Percentiles rank a stretch among this genome's conserved stretches.
Conservation (phyloP, 2,888 invertebrate genomes). For the Pseudococcus viburni region DNA sequence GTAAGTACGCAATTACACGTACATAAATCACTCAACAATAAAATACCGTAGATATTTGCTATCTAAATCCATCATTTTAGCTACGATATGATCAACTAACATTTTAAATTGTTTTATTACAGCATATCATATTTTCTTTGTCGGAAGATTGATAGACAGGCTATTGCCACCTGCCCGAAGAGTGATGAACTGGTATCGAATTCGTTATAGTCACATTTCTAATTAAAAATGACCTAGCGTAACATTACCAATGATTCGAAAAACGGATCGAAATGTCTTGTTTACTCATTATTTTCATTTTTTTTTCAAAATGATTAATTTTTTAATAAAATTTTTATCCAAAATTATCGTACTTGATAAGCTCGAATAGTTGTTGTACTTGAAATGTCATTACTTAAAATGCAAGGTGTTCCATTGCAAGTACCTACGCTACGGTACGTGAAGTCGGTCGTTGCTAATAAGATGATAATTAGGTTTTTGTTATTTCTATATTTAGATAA, state of each 20-base stretch:
- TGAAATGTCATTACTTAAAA: neutral
- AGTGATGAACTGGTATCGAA: neutral
- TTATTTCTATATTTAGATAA: too few relatives aligned
- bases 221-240: conserved; percentile 33
- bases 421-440: neutral
- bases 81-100: neutral
- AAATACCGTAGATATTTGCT: neutral
- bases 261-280: neutral
- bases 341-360: neutral
- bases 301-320: neutral
- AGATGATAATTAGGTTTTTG: too few relatives aligned
- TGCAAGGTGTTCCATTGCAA: neutral
- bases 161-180: neutral
- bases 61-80: neutral
- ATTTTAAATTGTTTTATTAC: neutral
- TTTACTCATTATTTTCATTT: conserved; percentile 3
- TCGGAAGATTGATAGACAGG: neutral
- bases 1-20: neutral
- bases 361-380: neutral
- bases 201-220: neutral
- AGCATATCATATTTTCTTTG: neutral
- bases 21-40: neutral
- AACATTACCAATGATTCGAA: neutral
- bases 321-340: neutral
- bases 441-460: too few relatives aligned